These are phyloP conservation scores for Rhea pennata DNA, from an alignment of 2,113 vertebrate genomes.

Conservation along the genomic window DNA sequence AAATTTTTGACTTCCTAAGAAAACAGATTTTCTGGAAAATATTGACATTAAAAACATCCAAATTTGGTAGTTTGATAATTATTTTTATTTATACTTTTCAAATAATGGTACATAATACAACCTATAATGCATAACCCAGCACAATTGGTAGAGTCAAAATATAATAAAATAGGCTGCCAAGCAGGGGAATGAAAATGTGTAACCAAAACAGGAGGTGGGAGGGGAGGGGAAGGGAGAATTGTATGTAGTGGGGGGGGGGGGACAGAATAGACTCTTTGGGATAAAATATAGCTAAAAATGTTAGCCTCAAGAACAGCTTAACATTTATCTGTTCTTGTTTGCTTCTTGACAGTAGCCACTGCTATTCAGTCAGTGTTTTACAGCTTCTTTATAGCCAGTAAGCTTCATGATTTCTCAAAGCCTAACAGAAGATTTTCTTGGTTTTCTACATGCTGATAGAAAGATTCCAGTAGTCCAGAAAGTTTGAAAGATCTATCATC, in stretches of 20 bases:
- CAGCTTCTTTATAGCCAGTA: neutral
- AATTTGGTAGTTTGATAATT: neutral
- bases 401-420: neutral
- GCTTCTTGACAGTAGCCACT: neutral
- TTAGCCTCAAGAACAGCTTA: neutral
- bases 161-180: neutral
- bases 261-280: neutral
- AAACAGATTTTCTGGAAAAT: neutral
- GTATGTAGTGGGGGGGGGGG: neutral
- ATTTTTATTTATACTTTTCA: neutral
- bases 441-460: neutral
- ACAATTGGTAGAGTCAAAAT: neutral
- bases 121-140: neutral
- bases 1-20: neutral
- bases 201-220: neutral
- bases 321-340: neutral
- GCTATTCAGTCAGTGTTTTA: neutral
- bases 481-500: neutral
- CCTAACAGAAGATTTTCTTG: neutral
- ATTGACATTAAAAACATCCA: neutral
- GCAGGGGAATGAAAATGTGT: neutral
- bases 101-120: neutral
- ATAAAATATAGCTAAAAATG: neutral
- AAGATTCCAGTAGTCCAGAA: neutral
- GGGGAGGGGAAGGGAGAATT: neutral